Base-by-base conservation (phyloP, 2,797 vertebrate genomes). In the Epinephelus awoara region DNA sequence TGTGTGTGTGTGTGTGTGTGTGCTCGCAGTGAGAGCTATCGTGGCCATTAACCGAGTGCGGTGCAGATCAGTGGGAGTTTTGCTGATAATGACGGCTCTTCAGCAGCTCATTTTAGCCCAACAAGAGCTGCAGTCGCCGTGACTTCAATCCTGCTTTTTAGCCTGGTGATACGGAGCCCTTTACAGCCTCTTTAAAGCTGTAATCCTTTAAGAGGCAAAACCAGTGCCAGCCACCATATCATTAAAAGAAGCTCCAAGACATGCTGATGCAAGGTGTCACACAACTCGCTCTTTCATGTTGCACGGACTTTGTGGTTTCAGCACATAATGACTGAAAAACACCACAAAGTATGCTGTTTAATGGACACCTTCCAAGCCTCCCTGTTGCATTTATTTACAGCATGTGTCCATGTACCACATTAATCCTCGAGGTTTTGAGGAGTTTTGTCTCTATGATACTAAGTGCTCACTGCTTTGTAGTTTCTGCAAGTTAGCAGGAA, bases 101-200 rank as follows among this genome's bases (percentile, higher is more conserved):
- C n/a, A 19, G 52, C 49, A 46, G 63, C 67, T 79, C 56, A 54
- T 68, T 81, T 72, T 58, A 80, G 59, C 19, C 62, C 40, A 69
- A 80, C 64, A 25, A 56, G 73, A 71, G 25, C 61, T 65, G 29
- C 49, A 70, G 56, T 42, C 62, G 2, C 29, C 18, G 18, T 1
- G 64, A 74, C 83, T 75, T 80, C 74, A 83, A 62, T 72, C 65
- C 46, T 8, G 9, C 21, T 56, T 58, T 64, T 50, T 5, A 67
- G 58, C 57, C 34, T 8, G 47, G 40, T 19, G 59, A 59, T 63
- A 29, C 6, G 0, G 27, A 58, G 50, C 56, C 17, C 54, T 23
- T 34, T 40, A 72, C 50, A 67, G 75, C 51, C 34, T 67, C 62
- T 84, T 82, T 76, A 74, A 57, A 51, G 59, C 61, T 55, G 44